Evolutionary conservation across 2,797 vertebrate genomes (phyloP).

Genomic region (Falco naumanni): DNA sequence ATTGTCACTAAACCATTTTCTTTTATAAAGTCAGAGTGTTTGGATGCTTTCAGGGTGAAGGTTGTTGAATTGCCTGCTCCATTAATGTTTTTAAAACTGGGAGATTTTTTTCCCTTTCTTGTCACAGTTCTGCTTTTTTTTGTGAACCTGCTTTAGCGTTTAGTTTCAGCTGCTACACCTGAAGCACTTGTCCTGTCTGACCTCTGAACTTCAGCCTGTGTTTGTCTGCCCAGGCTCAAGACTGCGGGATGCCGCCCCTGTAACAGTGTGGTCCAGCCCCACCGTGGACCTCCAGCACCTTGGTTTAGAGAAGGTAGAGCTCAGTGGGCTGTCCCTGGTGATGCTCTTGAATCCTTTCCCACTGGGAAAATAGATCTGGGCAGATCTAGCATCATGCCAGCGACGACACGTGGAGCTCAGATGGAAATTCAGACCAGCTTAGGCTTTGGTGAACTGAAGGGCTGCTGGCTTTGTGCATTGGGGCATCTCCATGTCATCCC

Average conservation of each 20-base stretch:
- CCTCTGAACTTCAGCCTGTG: neutral
- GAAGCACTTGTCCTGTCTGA: neutral
- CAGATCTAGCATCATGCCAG: neutral
- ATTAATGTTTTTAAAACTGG: constrained; percentile 20
- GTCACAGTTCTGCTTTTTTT: neutral
- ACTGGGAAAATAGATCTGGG: neutral
- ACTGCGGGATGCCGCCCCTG: neutral
- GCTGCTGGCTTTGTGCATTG: neutral
- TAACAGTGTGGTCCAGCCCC: fast-evolving
- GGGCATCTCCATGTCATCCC: fast-evolving
- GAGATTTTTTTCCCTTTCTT: neutral
- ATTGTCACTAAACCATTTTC: constrained; percentile 5
- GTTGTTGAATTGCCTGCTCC: constrained; percentile 41
- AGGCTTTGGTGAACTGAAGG: neutral
- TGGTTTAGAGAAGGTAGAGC: neutral
- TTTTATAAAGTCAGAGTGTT: neutral
- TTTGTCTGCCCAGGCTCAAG: neutral
- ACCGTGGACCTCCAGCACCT: neutral
- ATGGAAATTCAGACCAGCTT: neutral
- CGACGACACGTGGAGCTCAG: fast-evolving
- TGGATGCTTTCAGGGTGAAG: constrained; percentile 46
- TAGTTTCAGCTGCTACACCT: neutral
- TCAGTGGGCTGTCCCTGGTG: neutral
- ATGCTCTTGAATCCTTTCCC: neutral
- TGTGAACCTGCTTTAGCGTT: neutral